A percentile compares a stretch with the other conserved stretches of the same genome.
These are phyloP conservation scores for Triplophysa bombifrons DNA, from an alignment of 2,797 vertebrate species.

Conservation along the genomic window DNA sequence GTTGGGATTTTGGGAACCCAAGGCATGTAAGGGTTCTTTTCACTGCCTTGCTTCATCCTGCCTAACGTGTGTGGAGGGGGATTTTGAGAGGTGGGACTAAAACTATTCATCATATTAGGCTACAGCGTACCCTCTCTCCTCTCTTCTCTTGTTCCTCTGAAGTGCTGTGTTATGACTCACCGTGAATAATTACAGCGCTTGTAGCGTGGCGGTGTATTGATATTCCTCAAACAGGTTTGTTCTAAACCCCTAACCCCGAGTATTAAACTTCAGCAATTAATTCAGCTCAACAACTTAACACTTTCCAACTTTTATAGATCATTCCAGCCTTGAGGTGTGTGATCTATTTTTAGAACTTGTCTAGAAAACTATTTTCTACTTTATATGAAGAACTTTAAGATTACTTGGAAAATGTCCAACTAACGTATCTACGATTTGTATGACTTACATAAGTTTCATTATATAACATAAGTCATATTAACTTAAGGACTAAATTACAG, in stretches of 20 bases:
- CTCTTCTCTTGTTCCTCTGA: background rate
- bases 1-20: background rate
- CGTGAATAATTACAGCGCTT: background rate
- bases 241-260: background rate
- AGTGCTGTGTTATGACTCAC: background rate
- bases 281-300: background rate
- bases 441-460: too few species aligned
- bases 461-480: too few species aligned
- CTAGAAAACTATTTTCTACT: background rate
- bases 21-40: background rate
- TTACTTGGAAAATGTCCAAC: too few species aligned
- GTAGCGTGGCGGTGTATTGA: background rate
- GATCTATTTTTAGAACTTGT: background rate
- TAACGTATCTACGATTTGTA: too few species aligned
- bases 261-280: background rate
- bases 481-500: too few species aligned
- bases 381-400: too few species aligned
- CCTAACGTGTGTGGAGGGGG: background rate
- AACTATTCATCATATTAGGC: background rate
- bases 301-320: background rate
- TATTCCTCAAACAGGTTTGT: conserved; percentile 7
- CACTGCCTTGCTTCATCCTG: background rate
- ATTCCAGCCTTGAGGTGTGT: background rate
- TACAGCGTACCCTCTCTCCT: background rate
- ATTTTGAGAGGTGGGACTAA: background rate